Base-by-base conservation (phyloP, 2,888 invertebrate genomes). In the Nipponacmea schrenckii region DNA sequence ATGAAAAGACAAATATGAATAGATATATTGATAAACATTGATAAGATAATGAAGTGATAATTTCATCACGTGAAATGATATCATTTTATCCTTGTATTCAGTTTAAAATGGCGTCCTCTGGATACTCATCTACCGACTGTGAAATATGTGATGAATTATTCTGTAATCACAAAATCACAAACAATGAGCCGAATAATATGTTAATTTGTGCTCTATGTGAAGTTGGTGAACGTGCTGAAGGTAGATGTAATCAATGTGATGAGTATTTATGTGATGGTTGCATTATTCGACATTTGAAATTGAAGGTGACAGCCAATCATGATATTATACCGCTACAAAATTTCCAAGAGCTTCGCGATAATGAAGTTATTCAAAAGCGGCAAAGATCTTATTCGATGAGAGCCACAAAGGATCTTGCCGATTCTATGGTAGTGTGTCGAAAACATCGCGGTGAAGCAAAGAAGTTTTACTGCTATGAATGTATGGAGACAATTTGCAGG, bases 151-250 rank as follows among this genome's bases (percentile, higher is more conserved):
- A 56, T 4, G 56, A 56, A 1, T 24, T 56, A 24, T 56, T 56
- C 20, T 24, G 56, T 56, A 10, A 56, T 56, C 56, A 56, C 56
- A 24, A 24, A 56, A 56, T 20, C 24, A 3, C 10, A 20, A 56
- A 20, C 12, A 14, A 56, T 8, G 56, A 20, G 24, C 20, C 12
- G 24, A 56, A 0, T 20, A 24, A 56, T 10, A 56, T 24, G 20
- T 24, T 56, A 24, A 56, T 62, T n/a, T 74, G 74, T 46, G 70
- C 67, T 7, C 46, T 74, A 31, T 74, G 74, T 50, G 74, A 74
- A 24, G 68, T 68, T 14, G 63, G 14, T 15, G 48, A 39, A 39
- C 14, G 45, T 24, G 74, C 74, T 0, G 66, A 65, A 20, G 74
- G 71, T 26, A 45, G 70, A 15, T 74, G 74, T 44, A 45, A 62